These are phyloP conservation scores for Aurelia coerulea DNA, from an alignment of 30 jellyfish, hydroid and myxozoan genomes.

Conservation along the genomic window DNA sequence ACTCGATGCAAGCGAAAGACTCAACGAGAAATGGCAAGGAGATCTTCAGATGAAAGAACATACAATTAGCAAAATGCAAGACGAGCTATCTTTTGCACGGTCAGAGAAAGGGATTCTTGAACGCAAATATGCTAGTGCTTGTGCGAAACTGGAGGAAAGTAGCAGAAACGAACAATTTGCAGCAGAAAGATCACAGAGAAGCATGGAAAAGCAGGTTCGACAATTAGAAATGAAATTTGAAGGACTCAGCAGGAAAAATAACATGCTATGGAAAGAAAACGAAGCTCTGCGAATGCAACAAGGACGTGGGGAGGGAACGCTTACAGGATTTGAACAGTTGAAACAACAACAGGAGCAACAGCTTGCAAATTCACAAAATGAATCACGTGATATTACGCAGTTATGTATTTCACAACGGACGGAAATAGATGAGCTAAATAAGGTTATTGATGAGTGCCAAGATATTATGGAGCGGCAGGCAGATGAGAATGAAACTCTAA, in stretches of 20 bases:
- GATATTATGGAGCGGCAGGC: neutral
- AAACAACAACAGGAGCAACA: neutral
- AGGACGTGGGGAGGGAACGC: too few species aligned
- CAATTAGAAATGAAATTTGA: neutral
- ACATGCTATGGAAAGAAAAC: neutral
- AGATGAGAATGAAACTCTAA: neutral
- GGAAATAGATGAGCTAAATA: slow-evolving; percentile 2
- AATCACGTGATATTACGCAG: too few species aligned
- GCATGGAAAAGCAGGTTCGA: neutral
- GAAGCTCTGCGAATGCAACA: neutral
- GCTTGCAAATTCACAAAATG: slow-evolving; percentile 10
- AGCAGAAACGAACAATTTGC: neutral
- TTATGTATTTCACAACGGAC: too few species aligned
- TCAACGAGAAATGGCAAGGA: neutral
- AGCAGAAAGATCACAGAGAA: neutral
- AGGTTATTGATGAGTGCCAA: slow-evolving; percentile 4
- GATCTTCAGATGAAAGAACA: slow-evolving; percentile 11
- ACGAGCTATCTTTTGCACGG: neutral
- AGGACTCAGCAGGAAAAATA: neutral
- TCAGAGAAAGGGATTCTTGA: neutral
- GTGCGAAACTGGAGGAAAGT: slow-evolving; percentile 2
- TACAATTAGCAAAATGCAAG: slow-evolving; percentile 3
- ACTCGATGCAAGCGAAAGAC: slow-evolving; percentile 1
- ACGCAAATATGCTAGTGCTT: neutral
- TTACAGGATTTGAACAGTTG: too few species aligned